Base-by-base conservation (phyloP, 2,113 vertebrate genomes). In the Patagioenas fasciata region DNA sequence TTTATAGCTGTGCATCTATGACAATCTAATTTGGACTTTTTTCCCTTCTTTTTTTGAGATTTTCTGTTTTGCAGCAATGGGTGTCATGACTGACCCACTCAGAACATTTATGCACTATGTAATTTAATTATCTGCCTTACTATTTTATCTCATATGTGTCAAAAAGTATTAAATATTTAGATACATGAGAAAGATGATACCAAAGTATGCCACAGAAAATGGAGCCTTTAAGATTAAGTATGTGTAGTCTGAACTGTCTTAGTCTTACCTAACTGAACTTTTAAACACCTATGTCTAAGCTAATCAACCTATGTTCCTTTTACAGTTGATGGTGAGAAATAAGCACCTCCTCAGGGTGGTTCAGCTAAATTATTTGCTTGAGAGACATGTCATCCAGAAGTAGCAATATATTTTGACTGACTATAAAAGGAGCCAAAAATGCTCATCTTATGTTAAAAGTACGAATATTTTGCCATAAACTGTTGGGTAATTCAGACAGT, bases 1-100 rank as follows among this genome's bases (percentile, higher is more conserved):
- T 97, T 96, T 91, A 54, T 80, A 71, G 65, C 56, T 96, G 53
- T 36, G 19, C 62, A 61, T 85, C 56, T 78, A 31, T 84, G n/a
- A n/a, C 48, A 81, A 85, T 75, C 50, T 53, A 57, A 36, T 67
- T 53, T 67, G 17, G 17, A 26, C 11, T 42, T 80, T n/a, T 3
- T 1, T 23, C 11, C 29, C 47, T 79, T 19, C 15, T 40, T 91
- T 92, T 75, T 86, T 81, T 74, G 29, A 72, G 18, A 21, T 88
- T 93, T 95, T 61, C 54, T 9, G 9, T 73, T 75, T 85, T 48
- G 34, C 60, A 80, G 40, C 4, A 2, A 62, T 85, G 80, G 11
- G 6, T 75, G 38, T 62, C 47, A 38, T 75, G 48, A 56, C 21
- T 85, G 64, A 64, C 42, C 16, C 14, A 34, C 23, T 82, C 57